phyloP scores from a whole-genome alignment of 2,888 invertebrate genomes.

The Pandemis corylana region DNA sequence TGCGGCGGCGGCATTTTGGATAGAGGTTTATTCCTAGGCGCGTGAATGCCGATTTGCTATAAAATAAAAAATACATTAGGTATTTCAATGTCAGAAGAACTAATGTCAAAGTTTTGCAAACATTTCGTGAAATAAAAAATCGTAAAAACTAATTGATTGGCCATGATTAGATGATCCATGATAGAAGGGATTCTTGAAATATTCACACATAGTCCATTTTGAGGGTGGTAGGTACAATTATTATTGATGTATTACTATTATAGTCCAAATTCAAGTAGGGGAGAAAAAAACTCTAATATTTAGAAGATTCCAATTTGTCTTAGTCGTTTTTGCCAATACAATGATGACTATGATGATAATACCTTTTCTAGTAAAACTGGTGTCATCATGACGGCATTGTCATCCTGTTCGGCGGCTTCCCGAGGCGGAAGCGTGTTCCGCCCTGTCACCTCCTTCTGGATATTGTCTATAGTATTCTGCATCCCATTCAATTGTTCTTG shows the following conservation, averaged over 20 bases:
- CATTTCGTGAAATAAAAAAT: slow-evolving; percentile 13
- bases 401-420: slow-evolving; percentile 54
- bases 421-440: slow-evolving; percentile 41
- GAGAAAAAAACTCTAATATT: no score
- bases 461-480: slow-evolving; percentile 68
- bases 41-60: slow-evolving; percentile 27
- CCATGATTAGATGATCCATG: no score
- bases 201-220: no score
- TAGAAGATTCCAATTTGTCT: neutral
- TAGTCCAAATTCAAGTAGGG: no score
- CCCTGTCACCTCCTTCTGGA: slow-evolving; percentile 68
- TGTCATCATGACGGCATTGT: slow-evolving; percentile 57
- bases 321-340: neutral
- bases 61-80: slow-evolving; percentile 2
- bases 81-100: neutral
- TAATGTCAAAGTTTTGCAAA: neutral
- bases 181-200: no score
- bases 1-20: slow-evolving; percentile 43
- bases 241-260: no score
- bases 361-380: slow-evolving; percentile 48
- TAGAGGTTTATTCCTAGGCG: slow-evolving; percentile 41
- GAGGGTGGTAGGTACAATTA: no score
- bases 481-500: slow-evolving; percentile 61
- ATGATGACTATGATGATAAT: neutral
- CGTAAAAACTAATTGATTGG: no score